These are phyloP conservation scores for Crotalus horridus DNA, from an alignment of 2,113 vertebrate species.

Conservation along the genomic window DNA sequence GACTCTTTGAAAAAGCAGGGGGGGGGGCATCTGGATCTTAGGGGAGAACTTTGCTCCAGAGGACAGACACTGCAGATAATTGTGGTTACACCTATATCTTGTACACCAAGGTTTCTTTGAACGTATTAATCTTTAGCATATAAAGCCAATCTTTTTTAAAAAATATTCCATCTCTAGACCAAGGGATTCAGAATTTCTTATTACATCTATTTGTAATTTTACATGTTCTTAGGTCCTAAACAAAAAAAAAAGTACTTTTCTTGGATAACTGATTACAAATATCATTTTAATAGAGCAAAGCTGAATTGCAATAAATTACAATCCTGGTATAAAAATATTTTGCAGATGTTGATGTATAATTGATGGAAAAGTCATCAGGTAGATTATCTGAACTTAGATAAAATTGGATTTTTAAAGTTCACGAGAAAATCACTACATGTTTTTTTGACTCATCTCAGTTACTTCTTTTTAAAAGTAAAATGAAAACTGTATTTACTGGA, in stretches of 20 bases:
- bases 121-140: not conserved
- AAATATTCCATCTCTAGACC: not conserved
- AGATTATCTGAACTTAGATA: conserved; percentile 9
- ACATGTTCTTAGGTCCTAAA: not conserved
- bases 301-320: not conserved
- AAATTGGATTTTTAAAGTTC: conserved; percentile 70
- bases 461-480: conserved; percentile 62
- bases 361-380: not conserved
- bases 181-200: not conserved
- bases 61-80: not conserved
- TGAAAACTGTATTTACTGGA: conserved; percentile 69
- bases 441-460: conserved; percentile 67
- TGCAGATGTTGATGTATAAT: not conserved
- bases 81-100: not conserved
- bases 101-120: not conserved
- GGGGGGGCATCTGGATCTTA: too few relatives aligned
- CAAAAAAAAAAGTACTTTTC: not conserved
- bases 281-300: not conserved
- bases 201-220: not conserved
- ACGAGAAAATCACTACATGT: conserved; percentile 62
- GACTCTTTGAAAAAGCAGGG: not conserved
- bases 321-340: not conserved
- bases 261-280: not conserved
- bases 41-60: too few relatives aligned
- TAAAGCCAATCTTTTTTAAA: not conserved